Base-by-base conservation (phyloP, 2,113 vertebrate species). In the Catagonus wagneri region DNA sequence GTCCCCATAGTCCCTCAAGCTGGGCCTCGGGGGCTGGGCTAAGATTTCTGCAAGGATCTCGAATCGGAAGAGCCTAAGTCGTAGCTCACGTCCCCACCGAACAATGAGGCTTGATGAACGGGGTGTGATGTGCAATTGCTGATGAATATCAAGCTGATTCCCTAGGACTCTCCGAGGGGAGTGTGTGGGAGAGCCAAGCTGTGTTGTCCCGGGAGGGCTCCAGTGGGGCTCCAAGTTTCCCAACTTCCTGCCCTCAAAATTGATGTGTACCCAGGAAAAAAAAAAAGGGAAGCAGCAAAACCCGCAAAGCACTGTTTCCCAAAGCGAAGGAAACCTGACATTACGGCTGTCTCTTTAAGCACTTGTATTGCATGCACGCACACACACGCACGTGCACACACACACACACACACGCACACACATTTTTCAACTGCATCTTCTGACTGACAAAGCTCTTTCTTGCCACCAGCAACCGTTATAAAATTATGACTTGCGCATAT, bases 401-500 rank as follows among this genome's bases (percentile, higher is more conserved):
- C 15, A 32, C 23, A n/a, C 6, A 0, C 86, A 39, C 25, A 34
- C 8, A 0, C 83, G 50, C 97, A 71, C 34, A 39, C 44, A 12
- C 9, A 10, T n/a, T 83, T 90, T 95, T 98, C 71, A 98, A 72
- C 90, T 96, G 97, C 96, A 76, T 98, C 96, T 96, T 98, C 96
- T 97, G 97, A 98, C 97, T 98, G 97, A 98, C 98, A 98, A 97
- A 98, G 97, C 98, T 56, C 27, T 97, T 98, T 97, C 97, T 95
- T 89, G 95, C 98, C 98, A 98, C 98, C 97, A 98, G 98, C 97
- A 83, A 98, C 98, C 80, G 97, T 98, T 98, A 97, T 68, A 98
- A 98, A 98, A 98, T 98, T 98, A 98, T 98, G 98, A 97, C 97
- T 98, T 74, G 97, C 32, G 6, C 98, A 98, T 98, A 93, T 97